Conservation (phyloP, 1,140 invertebrate species). For the Pogonomyrmex barbatus region DNA sequence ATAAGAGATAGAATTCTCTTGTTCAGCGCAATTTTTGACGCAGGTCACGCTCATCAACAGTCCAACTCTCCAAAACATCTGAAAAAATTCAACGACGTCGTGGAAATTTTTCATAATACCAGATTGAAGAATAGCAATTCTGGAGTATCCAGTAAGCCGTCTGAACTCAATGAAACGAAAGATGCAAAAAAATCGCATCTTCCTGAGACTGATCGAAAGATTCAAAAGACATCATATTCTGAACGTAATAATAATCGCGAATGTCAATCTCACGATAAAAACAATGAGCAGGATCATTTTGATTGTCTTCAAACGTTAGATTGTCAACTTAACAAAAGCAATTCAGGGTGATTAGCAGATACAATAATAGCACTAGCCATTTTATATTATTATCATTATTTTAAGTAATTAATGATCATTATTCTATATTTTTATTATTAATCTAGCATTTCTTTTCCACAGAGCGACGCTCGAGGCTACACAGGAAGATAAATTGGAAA, state of each 20-base stretch:
- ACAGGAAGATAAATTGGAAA: background rate
- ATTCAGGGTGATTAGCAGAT: background rate
- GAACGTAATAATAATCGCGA: background rate
- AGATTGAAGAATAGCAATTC: constrained; percentile 79
- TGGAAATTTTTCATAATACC: constrained; percentile 86
- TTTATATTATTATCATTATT: background rate
- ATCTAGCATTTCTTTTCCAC: background rate
- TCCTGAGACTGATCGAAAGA: constrained; percentile 25
- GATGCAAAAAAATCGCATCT: constrained; percentile 7
- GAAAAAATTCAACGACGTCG: constrained; percentile 77
- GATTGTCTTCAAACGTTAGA: background rate
- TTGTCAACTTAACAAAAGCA: background rate
- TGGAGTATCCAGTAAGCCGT: constrained; percentile 72
- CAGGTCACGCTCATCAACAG: constrained; percentile 28
- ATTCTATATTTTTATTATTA: background rate
- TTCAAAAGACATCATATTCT: background rate
- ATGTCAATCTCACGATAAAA: background rate
- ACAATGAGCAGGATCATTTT: background rate
- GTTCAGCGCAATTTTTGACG: background rate
- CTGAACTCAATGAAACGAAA: constrained; percentile 59
- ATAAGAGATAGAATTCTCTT: background rate
- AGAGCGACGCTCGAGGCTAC: background rate
- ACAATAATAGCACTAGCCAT: constrained; percentile 23
- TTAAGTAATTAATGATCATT: background rate
- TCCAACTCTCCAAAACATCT: constrained; percentile 23